Evolutionary conservation across 1,140 invertebrate genomes (phyloP).

Genomic region (Drosophila lacertosa): DNA sequence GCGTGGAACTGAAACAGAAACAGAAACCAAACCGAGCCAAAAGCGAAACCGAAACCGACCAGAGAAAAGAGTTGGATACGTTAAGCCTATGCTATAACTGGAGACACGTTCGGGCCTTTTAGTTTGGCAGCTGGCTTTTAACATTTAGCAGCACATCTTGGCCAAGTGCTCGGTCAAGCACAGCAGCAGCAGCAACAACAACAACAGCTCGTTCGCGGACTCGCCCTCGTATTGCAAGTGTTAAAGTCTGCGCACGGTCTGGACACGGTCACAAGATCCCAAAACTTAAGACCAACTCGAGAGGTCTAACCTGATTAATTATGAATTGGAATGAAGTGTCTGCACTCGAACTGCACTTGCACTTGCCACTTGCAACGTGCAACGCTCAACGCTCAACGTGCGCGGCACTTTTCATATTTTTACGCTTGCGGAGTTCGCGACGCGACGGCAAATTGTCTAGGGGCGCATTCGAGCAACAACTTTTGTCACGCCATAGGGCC

Average conservation of each 20-base stretch:
- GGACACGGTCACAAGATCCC: neutral
- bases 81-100: neutral
- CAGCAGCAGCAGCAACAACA: constrained; percentile 12
- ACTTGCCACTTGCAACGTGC: too few species aligned
- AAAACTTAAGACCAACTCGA: neutral
- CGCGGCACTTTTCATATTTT: constrained; percentile 78
- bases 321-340: too few species aligned
- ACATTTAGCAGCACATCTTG: constrained; percentile 8
- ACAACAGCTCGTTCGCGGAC: neutral
- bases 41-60: constrained; percentile 8
- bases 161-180: constrained; percentile 20
- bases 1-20: constrained; percentile 8
- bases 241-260: constrained; percentile 14
- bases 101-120: neutral
- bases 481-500: constrained; percentile 68
- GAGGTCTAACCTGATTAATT: too few species aligned
- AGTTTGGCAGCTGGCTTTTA: constrained; percentile 3
- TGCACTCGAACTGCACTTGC: neutral
- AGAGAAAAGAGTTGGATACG: neutral
- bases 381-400: too few species aligned
- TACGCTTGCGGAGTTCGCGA: constrained; percentile 69
- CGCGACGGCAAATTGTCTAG: constrained; percentile 50
- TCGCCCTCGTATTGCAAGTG: constrained; percentile 8
- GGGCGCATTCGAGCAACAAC: constrained; percentile 74
- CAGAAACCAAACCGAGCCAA: neutral